These are phyloP conservation scores for Epizoanthus ramosus DNA, from an alignment of 92 coral and sea anemone genomes.

Conservation along the genomic window DNA sequence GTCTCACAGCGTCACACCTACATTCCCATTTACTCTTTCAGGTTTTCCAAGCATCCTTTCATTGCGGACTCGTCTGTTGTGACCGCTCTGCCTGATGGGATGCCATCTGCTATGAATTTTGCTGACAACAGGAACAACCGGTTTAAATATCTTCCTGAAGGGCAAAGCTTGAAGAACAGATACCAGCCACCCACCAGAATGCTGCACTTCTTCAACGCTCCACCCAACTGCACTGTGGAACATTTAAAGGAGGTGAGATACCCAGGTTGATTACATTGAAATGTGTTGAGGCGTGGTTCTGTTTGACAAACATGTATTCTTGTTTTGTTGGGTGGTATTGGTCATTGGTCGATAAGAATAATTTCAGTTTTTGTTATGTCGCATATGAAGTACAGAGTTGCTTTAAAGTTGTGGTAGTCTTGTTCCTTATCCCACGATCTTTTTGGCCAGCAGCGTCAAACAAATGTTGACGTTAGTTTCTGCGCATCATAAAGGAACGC, in stretches of 20 bases:
- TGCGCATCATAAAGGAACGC: no score
- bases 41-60: conserved; percentile 99
- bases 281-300: no score
- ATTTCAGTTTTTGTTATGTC: no score
- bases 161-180: conserved; percentile 95
- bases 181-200: conserved; percentile 99
- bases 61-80: conserved; percentile 98
- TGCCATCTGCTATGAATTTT: conserved; percentile 97
- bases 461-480: no score
- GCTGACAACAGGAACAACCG: conserved; percentile 99
- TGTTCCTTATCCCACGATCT: neutral
- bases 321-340: no score
- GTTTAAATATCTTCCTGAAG: conserved; percentile 96
- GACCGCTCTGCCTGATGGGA: conserved; percentile 91
- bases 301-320: no score
- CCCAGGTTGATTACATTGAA: neutral
- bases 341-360: no score
- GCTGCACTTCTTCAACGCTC: conserved; percentile 99
- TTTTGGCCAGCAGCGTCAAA: neutral
- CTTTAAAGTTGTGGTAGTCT: neutral
- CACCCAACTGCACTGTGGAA: conserved; percentile 98
- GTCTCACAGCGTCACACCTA: neutral
- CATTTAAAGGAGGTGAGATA: conserved; percentile 85
- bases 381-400: no score
- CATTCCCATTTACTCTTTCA: conserved; percentile 15